Evolutionary conservation across 2,113 vertebrate species (phyloP).

Genomic region (Canis aureus): DNA sequence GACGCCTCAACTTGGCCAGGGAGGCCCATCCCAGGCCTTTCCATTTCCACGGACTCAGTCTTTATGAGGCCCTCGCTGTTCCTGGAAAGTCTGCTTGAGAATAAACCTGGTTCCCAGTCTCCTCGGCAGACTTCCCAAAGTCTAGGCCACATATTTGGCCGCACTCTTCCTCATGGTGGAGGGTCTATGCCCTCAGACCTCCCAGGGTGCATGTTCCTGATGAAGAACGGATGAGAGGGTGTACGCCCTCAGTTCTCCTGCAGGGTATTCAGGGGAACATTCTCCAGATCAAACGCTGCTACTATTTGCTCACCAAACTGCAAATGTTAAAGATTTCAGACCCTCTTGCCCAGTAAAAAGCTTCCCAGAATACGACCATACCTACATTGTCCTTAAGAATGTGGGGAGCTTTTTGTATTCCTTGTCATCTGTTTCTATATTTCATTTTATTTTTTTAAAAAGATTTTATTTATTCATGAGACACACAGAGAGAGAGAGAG

Average conservation of each 20-base stretch:
- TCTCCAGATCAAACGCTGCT: background rate
- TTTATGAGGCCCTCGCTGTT: accelerated
- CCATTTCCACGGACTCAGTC: background rate
- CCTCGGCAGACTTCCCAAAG: background rate
- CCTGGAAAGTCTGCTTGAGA: background rate
- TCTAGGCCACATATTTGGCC: background rate
- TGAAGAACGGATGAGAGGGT: background rate
- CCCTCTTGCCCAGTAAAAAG: background rate
- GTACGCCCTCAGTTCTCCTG: accelerated
- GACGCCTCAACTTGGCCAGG: background rate
- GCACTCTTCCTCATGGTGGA: background rate
- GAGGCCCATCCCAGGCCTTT: background rate
- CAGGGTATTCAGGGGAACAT: too few species aligned
- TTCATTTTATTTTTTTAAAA: background rate
- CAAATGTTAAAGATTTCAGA: background rate
- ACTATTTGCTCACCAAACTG: background rate
- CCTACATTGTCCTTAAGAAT: background rate
- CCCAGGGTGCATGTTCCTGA: accelerated
- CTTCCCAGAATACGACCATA: background rate
- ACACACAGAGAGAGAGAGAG: too few species aligned
- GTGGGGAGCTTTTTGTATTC: background rate
- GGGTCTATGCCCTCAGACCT: background rate
- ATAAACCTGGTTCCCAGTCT: background rate
- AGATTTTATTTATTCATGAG: too few species aligned
- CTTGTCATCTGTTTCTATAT: background rate